These are phyloP conservation scores for Megalopta genalis DNA, from an alignment of 1,140 invertebrate species.

Conservation along the genomic window DNA sequence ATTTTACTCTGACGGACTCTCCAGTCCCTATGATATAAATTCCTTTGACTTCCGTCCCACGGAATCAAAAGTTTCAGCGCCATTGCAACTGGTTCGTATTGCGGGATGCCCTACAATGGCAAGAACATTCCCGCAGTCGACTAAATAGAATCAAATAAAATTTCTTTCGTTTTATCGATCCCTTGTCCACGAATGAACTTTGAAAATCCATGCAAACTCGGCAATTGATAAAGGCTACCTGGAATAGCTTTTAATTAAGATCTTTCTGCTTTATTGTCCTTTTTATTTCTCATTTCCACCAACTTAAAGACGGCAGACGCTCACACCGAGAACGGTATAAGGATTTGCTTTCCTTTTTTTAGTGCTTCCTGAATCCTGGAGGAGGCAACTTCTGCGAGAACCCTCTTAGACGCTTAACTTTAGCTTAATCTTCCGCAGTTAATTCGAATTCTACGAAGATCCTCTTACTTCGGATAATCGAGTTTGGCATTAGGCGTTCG, in stretches of 20 bases:
- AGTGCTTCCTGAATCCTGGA: conserved; percentile 44
- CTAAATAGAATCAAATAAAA: not conserved
- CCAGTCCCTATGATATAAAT: too few relatives aligned
- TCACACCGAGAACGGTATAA: conserved; percentile 25
- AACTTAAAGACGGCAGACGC: conserved; percentile 12
- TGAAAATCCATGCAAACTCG: not conserved
- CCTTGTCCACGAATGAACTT: not conserved
- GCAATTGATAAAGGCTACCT: not conserved
- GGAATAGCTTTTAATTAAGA: conserved; percentile 56
- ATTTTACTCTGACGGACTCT: too few relatives aligned
- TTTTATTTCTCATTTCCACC: conserved; percentile 5
- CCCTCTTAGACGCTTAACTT: conserved; percentile 30
- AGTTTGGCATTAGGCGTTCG: not conserved
- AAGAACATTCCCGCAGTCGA: not conserved
- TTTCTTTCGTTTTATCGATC: not conserved
- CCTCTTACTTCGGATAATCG: conserved; percentile 25
- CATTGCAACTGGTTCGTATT: too few relatives aligned
- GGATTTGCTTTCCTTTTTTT: conserved; percentile 52
- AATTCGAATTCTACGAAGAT: conserved; percentile 43
- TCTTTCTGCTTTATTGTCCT: conserved; percentile 17
- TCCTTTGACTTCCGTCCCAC: too few relatives aligned
- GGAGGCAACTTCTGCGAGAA: conserved; percentile 36
- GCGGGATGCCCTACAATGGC: too few relatives aligned
- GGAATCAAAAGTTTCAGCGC: not conserved
- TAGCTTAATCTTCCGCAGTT: conserved; percentile 50